Evolutionary conservation across 2,113 vertebrate genomes (phyloP).

Genomic region (Solenodon paradoxus): DNA sequence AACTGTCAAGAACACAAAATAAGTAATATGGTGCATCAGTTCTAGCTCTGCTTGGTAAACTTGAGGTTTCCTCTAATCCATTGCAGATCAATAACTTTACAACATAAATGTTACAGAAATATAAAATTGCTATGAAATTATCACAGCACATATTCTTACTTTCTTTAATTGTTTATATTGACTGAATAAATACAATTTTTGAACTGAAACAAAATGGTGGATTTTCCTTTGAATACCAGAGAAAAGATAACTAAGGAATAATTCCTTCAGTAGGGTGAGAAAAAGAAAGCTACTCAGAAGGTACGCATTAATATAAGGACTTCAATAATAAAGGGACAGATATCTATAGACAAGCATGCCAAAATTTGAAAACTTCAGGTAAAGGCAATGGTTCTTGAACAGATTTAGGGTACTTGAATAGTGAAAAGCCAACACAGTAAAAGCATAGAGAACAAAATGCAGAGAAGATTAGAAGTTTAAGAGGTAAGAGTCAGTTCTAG

Average conservation of each 20-base stretch:
- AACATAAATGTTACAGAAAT: background rate
- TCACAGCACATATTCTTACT: background rate
- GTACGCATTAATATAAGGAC: background rate
- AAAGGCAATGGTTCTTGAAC: background rate
- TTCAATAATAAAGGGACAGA: background rate
- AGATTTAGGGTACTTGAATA: background rate
- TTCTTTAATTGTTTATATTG: background rate
- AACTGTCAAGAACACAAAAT: background rate
- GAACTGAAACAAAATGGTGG: background rate
- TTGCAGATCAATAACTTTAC: background rate
- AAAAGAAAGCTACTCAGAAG: background rate
- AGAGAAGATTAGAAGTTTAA: background rate
- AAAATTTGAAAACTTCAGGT: background rate
- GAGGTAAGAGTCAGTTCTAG: background rate
- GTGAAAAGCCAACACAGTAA: background rate
- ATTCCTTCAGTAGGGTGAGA: background rate
- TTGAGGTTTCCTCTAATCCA: background rate
- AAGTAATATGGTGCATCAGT: background rate
- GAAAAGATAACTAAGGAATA: background rate
- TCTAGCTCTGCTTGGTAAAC: background rate
- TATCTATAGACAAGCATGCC: background rate
- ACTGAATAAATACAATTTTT: background rate
- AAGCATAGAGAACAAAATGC: background rate
- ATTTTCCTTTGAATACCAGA: background rate
- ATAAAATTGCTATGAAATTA: background rate